Percentiles rank a stretch among this genome's conserved stretches.
These are phyloP conservation scores for Apoda limacodes DNA, from an alignment of 2,888 invertebrate species.

Conservation along the genomic window DNA sequence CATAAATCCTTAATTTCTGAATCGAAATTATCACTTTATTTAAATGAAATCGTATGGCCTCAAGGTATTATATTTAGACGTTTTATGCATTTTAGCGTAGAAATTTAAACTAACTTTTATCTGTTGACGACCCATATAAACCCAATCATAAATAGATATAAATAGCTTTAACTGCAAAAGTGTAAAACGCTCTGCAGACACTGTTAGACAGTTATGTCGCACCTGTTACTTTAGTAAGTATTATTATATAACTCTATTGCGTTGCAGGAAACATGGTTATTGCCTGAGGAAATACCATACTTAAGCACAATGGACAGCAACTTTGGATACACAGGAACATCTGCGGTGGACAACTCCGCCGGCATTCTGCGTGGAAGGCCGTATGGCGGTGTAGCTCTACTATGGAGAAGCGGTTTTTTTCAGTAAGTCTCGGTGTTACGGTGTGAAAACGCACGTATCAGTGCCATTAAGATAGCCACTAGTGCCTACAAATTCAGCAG, in stretches of 20 bases:
- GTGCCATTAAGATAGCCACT: slow-evolving; percentile 13
- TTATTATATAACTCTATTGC: too few relatives aligned
- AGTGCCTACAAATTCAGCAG: slow-evolving; percentile 14
- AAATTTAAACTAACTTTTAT: background rate
- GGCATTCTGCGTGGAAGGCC: slow-evolving; percentile 13
- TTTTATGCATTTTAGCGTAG: slow-evolving; percentile 14
- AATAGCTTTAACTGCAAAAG: slow-evolving; percentile 16
- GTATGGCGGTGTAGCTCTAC: slow-evolving; percentile 18
- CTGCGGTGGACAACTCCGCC: slow-evolving; percentile 17
- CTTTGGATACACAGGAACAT: slow-evolving; percentile 17
- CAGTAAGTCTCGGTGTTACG: slow-evolving; percentile 10
- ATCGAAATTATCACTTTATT: slow-evolving; percentile 13
- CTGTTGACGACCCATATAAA: background rate
- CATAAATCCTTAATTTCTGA: slow-evolving; percentile 18
- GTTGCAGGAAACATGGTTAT: slow-evolving; percentile 13
- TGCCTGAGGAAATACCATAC: slow-evolving; percentile 14
- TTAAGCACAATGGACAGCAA: slow-evolving; percentile 13
- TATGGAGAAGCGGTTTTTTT: slow-evolving; percentile 17
- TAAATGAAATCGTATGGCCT: slow-evolving; percentile 18
- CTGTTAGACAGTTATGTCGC: too few relatives aligned
- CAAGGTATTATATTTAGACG: slow-evolving; percentile 16
- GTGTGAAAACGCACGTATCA: slow-evolving; percentile 14
- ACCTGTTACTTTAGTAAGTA: too few relatives aligned
- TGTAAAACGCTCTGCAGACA: slow-evolving; percentile 12
- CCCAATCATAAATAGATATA: slow-evolving; percentile 3